These are phyloP conservation scores for Mythimna albipuncta DNA, from an alignment of 2,888 invertebrate genomes.

Conservation along the genomic window DNA sequence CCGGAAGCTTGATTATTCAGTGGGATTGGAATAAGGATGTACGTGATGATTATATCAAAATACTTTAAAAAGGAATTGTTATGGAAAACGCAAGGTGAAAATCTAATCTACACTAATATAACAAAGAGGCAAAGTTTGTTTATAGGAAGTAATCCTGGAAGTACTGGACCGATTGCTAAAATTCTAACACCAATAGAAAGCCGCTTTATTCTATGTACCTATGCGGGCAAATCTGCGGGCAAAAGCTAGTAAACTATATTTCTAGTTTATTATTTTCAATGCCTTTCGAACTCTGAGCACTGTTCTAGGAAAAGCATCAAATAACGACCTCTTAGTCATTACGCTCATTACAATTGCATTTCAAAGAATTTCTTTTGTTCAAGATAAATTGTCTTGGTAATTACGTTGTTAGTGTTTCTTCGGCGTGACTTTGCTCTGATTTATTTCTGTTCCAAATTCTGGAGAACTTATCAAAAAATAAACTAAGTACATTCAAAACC, in stretches of 20 bases:
- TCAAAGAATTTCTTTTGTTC: constrained; percentile 39
- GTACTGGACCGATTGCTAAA: too few relatives aligned
- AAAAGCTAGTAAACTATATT: neutral
- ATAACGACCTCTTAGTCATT: constrained; percentile 29
- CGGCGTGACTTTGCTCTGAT: constrained; percentile 3
- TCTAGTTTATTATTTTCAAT: neutral
- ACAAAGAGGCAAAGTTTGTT: too few relatives aligned
- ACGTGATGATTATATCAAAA: constrained; percentile 8
- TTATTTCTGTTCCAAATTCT: neutral
- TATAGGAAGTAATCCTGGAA: too few relatives aligned
- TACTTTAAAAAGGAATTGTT: too few relatives aligned
- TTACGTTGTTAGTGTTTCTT: constrained; percentile 27
- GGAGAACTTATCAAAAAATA: neutral
- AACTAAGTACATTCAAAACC: too few relatives aligned
- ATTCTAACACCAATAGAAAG: neutral
- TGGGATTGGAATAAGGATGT: neutral
- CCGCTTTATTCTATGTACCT: too few relatives aligned
- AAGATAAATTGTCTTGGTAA: constrained; percentile 18
- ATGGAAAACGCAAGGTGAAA: neutral
- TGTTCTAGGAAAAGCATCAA: constrained; percentile 17
- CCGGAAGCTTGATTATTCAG: constrained; percentile 6
- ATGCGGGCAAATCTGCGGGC: too few relatives aligned
- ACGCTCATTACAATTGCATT: constrained; percentile 38
- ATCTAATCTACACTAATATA: too few relatives aligned
- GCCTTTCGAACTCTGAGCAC: neutral